Base-by-base conservation (phyloP, 2,888 invertebrate genomes). In the Operophtera brumata region DNA sequence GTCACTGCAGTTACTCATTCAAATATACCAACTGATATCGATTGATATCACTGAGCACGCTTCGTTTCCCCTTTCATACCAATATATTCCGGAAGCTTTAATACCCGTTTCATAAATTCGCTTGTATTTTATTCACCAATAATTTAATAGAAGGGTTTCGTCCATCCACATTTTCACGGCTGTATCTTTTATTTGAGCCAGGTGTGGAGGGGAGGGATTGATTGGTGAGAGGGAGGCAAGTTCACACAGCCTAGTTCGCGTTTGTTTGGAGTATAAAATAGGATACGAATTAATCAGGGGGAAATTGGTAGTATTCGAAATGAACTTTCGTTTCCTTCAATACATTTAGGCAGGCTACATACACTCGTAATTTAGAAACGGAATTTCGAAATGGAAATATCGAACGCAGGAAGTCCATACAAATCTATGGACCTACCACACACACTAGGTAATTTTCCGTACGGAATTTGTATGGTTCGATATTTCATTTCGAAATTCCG, bases 81-180 rank as follows among this genome's bases (percentile, higher is more conserved):
- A 48, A 53, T 57, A 53, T 48, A 52, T 57, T 52, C 48, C 45
- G 52, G 40, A 45, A 25, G 57, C 51, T 57, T 57, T 53, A 52
- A 47, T 57, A 47, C 37, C 47, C 44, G 47, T 52, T 57, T 57
- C 52, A 57, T 57, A 52, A 57, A 57, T 52, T 44, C 57, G 41
- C 52, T 53, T 57, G 52, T 52, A 34, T 48, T 56, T 57, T 57
- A 57, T 57, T 52, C 45, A 53, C 48, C 57, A 57, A 52, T 55
- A 47, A 57, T 57, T 57, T 57, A 45, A 52, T 48, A 32, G 36
- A 48, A 48, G 41, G 57, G 57, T 52, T 46, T 28, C 56, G 45
- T 53, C 48, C 52, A 46, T 57, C 52, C 45, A 48, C 41, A 37
- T 44, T 54, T 47, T 47, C 49, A 47, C 40, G 35, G 36, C 40